Evolutionary conservation across 64 coral and sea anemone species (phyloP).

Genomic region (Stichodactyla mertensii): DNA sequence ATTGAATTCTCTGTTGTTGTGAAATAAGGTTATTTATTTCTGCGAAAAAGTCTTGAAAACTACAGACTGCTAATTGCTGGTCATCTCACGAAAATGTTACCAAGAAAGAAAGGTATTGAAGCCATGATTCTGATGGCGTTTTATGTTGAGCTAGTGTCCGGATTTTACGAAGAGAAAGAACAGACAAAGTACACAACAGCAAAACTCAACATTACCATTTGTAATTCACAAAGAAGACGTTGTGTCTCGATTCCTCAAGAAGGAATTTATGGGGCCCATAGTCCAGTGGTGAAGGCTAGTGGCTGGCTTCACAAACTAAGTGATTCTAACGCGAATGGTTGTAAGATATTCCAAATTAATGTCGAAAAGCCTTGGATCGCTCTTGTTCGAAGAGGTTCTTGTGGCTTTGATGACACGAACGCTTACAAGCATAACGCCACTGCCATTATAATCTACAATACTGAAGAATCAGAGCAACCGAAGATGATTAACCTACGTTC

Average conservation of each 20-base stretch:
- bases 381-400: constrained; percentile 57
- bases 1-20: constrained; percentile 9
- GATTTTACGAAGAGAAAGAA: constrained; percentile 66
- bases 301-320: constrained; percentile 57
- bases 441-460: constrained; percentile 75
- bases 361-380: constrained; percentile 60
- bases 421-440: constrained; percentile 77
- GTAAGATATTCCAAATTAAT: constrained; percentile 39
- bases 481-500: constrained; percentile 37
- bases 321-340: constrained; percentile 55
- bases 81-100: background rate
- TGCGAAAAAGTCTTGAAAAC: background rate
- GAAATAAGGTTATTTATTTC: background rate
- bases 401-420: constrained; percentile 55
- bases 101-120: background rate
- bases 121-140: background rate
- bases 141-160: background rate
- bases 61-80: background rate
- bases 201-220: constrained; percentile 70
- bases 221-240: constrained; percentile 37
- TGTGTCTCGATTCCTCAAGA: constrained; percentile 21
- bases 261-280: constrained; percentile 51
- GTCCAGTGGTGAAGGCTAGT: constrained; percentile 26
- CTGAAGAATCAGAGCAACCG: constrained; percentile 5
- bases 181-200: constrained; percentile 46